A percentile compares a stretch with the other conserved stretches of the same genome.
Conservation (phyloP, 1,140 invertebrate species). For the Pseudomyrmex cubaensis region DNA sequence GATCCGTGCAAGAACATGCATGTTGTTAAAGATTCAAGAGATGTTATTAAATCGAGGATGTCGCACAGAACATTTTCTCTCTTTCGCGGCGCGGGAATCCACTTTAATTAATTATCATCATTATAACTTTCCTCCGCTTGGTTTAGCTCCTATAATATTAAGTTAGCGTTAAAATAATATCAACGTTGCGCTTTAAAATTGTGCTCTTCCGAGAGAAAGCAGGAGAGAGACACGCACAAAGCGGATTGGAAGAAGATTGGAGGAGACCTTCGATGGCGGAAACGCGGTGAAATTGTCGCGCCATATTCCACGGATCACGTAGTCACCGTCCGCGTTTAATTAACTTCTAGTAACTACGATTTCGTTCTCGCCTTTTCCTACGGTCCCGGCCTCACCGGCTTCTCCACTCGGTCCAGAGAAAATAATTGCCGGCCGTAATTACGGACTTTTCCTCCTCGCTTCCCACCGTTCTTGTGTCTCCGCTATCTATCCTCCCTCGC, state of each 20-base stretch:
- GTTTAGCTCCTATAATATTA: slow-evolving; percentile 1
- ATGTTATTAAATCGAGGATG: slow-evolving; percentile 52
- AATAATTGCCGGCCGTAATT: slow-evolving; percentile 79
- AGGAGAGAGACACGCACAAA: slow-evolving; percentile 3
- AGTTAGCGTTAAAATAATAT: slow-evolving; percentile 5
- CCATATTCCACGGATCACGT: slow-evolving; percentile 49
- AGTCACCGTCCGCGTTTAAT: slow-evolving; percentile 75
- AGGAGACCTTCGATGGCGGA: slow-evolving; percentile 46
- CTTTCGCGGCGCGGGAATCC: neutral
- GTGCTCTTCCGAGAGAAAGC: slow-evolving; percentile 1
- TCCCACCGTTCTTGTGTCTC: slow-evolving; percentile 23
- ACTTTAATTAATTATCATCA: slow-evolving; percentile 26
- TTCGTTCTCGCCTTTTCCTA: slow-evolving; percentile 61
- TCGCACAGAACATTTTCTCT: neutral
- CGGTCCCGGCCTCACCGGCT: slow-evolving; percentile 23
- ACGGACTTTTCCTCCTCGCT: slow-evolving; percentile 67
- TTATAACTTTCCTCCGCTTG: neutral
- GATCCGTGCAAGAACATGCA: neutral
- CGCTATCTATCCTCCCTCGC: slow-evolving; percentile 38
- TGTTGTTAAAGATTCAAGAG: slow-evolving; percentile 65
- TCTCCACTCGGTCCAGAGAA: slow-evolving; percentile 64
- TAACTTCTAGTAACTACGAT: slow-evolving; percentile 78
- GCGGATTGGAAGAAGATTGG: slow-evolving; percentile 35
- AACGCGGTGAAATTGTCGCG: slow-evolving; percentile 48
- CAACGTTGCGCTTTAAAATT: neutral